These are phyloP conservation scores for Cephus runcator DNA, from an alignment of 2,888 invertebrate species.

Conservation along the genomic window DNA sequence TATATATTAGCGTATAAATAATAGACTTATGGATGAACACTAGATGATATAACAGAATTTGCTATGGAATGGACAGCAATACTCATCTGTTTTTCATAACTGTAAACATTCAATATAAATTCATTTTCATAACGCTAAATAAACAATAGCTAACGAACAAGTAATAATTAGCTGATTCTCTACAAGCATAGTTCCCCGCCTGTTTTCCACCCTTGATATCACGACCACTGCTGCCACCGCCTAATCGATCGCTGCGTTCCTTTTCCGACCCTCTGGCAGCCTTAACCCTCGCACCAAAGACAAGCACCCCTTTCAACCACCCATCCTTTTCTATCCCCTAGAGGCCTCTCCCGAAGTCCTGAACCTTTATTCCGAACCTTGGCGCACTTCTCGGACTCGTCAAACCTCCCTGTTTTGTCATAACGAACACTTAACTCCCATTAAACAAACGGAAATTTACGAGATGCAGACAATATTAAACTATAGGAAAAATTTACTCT, in stretches of 20 bases:
- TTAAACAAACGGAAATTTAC: constrained; percentile 59
- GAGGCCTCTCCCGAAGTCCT: not conserved
- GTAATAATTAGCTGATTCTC: too few relatives aligned
- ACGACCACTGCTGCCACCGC: constrained; percentile 16
- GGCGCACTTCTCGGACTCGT: constrained; percentile 32
- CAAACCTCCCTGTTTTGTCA: constrained; percentile 12
- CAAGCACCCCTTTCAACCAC: constrained; percentile 5
- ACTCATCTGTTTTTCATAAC: too few relatives aligned
- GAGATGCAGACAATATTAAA: constrained; percentile 20
- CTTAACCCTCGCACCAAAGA: constrained; percentile 1
- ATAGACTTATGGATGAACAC: too few relatives aligned
- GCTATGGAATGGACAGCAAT: too few relatives aligned
- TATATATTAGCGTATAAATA: too few relatives aligned
- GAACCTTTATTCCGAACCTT: constrained; percentile 16
- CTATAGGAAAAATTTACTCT: constrained; percentile 15
- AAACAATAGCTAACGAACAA: too few relatives aligned
- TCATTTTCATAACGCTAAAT: too few relatives aligned
- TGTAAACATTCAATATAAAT: too few relatives aligned
- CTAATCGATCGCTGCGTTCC: constrained; percentile 38
- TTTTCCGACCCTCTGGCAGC: constrained; percentile 15
- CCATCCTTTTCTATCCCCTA: constrained; percentile 10
- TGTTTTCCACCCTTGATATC: constrained; percentile 8
- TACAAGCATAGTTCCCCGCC: constrained; percentile 6
- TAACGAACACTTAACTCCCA: constrained; percentile 45
- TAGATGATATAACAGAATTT: too few relatives aligned